These are phyloP conservation scores for Pelodiscus sinensis DNA, from an alignment of 2,113 vertebrate genomes.

Conservation along the genomic window DNA sequence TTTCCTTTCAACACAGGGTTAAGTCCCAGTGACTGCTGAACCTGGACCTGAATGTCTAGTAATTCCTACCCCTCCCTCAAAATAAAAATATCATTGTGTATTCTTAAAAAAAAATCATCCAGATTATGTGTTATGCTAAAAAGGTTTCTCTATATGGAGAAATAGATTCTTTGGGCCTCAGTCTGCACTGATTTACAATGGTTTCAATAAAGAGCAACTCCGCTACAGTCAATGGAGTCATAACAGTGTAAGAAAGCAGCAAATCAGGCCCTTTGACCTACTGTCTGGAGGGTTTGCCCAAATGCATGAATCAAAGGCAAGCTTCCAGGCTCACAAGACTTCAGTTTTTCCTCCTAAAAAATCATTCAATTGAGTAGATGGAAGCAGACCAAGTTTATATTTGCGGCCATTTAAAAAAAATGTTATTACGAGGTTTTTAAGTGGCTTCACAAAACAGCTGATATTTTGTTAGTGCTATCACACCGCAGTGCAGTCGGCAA, in stretches of 20 bases:
- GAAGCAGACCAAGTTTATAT: rapidly evolving
- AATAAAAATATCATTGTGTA: background rate
- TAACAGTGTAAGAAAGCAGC: rapidly evolving
- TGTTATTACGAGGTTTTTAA: background rate
- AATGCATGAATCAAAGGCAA: rapidly evolving
- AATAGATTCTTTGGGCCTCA: rapidly evolving
- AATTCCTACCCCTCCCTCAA: background rate
- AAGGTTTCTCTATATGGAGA: rapidly evolving
- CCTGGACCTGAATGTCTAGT: background rate
- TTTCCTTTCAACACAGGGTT: rapidly evolving
- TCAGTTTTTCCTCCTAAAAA: rapidly evolving
- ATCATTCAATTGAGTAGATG: background rate
- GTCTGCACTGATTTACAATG: background rate
- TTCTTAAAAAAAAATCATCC: background rate
- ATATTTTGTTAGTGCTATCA: background rate
- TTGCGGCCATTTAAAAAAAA: background rate
- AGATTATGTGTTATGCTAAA: background rate
- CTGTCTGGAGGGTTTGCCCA: rapidly evolving
- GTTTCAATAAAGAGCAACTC: background rate
- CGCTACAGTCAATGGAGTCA: rapidly evolving
- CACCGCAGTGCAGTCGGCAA: background rate
- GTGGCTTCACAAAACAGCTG: background rate
- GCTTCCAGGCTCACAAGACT: background rate
- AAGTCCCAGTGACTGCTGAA: background rate
- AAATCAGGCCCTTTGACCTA: rapidly evolving